A percentile compares a stretch with the other conserved stretches of the same genome.
phyloP scores from a whole-genome alignment of 1,140 invertebrate genomes.

The Cydia pomonella region DNA sequence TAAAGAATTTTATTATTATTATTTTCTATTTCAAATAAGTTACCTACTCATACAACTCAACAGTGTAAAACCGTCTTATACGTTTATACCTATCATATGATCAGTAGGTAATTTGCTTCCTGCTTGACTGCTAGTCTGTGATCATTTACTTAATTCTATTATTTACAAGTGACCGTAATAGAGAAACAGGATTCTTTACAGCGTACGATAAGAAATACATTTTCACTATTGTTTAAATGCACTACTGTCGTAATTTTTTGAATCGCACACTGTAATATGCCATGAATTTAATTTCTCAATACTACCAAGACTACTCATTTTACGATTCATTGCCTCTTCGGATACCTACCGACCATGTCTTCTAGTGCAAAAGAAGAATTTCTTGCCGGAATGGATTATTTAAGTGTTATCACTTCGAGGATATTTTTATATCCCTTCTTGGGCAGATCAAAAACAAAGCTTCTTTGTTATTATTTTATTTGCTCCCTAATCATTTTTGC shows the following conservation, averaged over 20 bases:
- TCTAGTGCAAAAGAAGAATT: conserved; percentile 40
- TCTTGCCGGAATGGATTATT: conserved; percentile 52
- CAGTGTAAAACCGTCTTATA: neutral
- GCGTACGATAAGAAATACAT: neutral
- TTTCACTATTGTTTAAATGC: neutral
- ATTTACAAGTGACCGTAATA: neutral
- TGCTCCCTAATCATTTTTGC: conserved; percentile 50
- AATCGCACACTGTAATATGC: neutral
- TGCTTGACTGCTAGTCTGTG: conserved; percentile 4
- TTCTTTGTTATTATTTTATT: conserved; percentile 47
- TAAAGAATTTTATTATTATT: too few species aligned
- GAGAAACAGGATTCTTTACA: neutral
- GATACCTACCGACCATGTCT: conserved; percentile 6
- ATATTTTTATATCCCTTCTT: conserved; percentile 60
- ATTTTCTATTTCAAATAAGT: too few species aligned
- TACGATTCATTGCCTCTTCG: neutral
- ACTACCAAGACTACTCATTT: neutral
- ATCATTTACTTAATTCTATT: conserved; percentile 9
- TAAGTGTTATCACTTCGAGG: conserved; percentile 49
- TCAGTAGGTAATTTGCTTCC: neutral
- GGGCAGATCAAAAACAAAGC: conserved; percentile 43
- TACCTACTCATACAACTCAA: too few species aligned
- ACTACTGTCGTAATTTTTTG: neutral
- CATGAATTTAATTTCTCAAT: neutral
- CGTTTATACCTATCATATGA: too few species aligned